Conservation (phyloP, 2,888 invertebrate genomes). For the Plagodis pulveraria region DNA sequence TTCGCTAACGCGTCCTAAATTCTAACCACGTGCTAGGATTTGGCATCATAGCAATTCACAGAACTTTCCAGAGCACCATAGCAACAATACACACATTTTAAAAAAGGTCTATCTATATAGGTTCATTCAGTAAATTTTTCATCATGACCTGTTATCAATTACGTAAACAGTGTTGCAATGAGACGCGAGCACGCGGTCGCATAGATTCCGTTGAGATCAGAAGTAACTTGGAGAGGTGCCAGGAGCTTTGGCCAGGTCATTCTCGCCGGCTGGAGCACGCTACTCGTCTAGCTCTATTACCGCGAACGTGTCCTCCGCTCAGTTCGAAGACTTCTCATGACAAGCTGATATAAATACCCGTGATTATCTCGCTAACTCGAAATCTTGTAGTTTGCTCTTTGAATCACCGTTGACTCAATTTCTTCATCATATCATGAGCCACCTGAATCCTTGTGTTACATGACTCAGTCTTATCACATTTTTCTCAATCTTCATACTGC, state of each 20-base stretch:
- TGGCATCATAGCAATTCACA: slow-evolving; percentile 16
- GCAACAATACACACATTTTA: not conserved
- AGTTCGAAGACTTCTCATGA: slow-evolving; percentile 27
- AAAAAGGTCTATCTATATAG: not conserved
- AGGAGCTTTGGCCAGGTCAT: slow-evolving; percentile 69
- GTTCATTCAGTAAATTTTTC: slow-evolving; percentile 1
- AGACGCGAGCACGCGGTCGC: slow-evolving; percentile 37
- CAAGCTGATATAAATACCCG: slow-evolving; percentile 37
- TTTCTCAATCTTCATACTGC: slow-evolving; percentile 3
- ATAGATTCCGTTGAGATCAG: slow-evolving; percentile 37
- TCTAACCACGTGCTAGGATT: slow-evolving; percentile 16
- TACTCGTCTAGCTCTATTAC: slow-evolving; percentile 30
- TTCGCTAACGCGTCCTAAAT: slow-evolving; percentile 29
- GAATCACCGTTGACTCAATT: slow-evolving; percentile 17
- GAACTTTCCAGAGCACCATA: slow-evolving; percentile 25
- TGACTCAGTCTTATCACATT: slow-evolving; percentile 13
- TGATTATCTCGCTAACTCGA: slow-evolving; percentile 33
- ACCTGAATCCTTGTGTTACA: not conserved
- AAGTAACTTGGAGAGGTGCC: slow-evolving; percentile 54
- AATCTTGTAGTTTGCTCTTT: slow-evolving; percentile 26
- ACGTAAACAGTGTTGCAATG: slow-evolving; percentile 46
- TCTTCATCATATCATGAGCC: slow-evolving; percentile 4
- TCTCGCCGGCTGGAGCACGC: slow-evolving; percentile 57
- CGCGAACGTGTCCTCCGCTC: slow-evolving; percentile 24
- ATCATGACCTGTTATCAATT: slow-evolving; percentile 25